These are phyloP conservation scores for Sphinx pinastri DNA, from an alignment of 2,888 invertebrate species.

Conservation along the genomic window DNA sequence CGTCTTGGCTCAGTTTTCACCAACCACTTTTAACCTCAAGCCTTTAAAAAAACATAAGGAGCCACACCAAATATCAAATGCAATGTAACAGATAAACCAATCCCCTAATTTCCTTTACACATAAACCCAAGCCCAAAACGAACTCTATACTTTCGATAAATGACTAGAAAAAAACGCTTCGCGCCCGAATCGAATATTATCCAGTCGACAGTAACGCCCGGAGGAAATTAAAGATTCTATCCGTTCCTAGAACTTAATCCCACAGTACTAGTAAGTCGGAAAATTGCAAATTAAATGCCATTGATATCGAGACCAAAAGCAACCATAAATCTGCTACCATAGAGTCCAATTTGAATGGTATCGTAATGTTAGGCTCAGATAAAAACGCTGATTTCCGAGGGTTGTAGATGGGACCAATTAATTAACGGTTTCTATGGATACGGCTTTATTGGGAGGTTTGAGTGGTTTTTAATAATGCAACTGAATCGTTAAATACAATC, in stretches of 20 bases:
- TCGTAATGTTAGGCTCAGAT: constrained; percentile 48
- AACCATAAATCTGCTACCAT: constrained; percentile 11
- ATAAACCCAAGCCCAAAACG: constrained; percentile 5
- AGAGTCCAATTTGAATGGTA: constrained; percentile 42
- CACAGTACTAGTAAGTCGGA: constrained; percentile 74
- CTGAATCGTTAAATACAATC: constrained; percentile 20
- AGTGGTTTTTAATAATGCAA: constrained; percentile 26
- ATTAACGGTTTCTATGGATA: constrained; percentile 68
- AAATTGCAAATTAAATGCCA: constrained; percentile 79
- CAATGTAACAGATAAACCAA: background rate
- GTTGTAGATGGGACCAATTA: constrained; percentile 74
- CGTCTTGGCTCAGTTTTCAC: too few relatives aligned
- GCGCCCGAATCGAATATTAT: constrained; percentile 62
- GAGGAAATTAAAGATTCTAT: constrained; percentile 83
- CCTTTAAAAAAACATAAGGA: background rate
- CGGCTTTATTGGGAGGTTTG: constrained; percentile 56
- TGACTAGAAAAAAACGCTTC: constrained; percentile 35
- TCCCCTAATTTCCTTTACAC: background rate
- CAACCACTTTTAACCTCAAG: too few relatives aligned
- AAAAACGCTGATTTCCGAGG: constrained; percentile 72
- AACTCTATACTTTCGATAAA: constrained; percentile 1
- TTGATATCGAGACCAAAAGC: background rate
- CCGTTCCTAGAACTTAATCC: constrained; percentile 76
- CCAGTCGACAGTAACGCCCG: constrained; percentile 64
- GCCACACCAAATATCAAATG: background rate